Evolutionary conservation across 2,888 invertebrate species (phyloP), one percentile per base, ranked within the genome.

Genomic region (Cryptophagus acutangulus): DNA sequence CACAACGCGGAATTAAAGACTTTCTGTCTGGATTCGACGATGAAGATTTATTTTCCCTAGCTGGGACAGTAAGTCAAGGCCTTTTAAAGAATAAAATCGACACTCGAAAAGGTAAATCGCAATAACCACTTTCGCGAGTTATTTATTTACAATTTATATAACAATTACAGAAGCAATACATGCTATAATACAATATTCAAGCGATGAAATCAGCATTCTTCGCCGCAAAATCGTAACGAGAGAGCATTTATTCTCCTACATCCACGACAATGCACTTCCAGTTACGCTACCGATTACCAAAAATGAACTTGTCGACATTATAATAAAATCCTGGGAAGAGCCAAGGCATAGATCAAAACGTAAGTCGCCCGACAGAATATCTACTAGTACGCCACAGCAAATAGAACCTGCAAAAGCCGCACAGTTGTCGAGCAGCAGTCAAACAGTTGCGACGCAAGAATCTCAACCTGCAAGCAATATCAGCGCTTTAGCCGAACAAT

Each of bases 161-260:
- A 33, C 15, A 13, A n/a, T 66, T 70, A 16, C 52, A 79, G 79
- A 75, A 31, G 78, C 78, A 1, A 61, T 76, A 3, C 61, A 71
- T 36, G 69, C 70, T 1, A 70, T 80, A 20, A 58, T 73, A 2
- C 67, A 69, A 16, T 75, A 78, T 52, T 70, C 75, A 1, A 62
- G 70, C 1, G 70, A 72, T 43, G 61, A 65, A 4, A 52, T 67
- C 25, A 68, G 72, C 15, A 60, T 79, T 10, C 58, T 80, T 2
- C 71, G 68, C 38, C 67, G 78, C 43, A 73, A 73, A 44, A 59
- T 63, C 13, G 61, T 80, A 1, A 77, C 76, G 0, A 73, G 71
- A 52, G 74, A 77, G 24, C 52, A 76, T 13, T 54, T 80, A 2
- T 75, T 76, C 41, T 65, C 67, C 36, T 80, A 79, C 52, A 57